These are phyloP conservation scores for Acrobasis repandana DNA, from an alignment of 2,888 invertebrate species.

Conservation along the genomic window DNA sequence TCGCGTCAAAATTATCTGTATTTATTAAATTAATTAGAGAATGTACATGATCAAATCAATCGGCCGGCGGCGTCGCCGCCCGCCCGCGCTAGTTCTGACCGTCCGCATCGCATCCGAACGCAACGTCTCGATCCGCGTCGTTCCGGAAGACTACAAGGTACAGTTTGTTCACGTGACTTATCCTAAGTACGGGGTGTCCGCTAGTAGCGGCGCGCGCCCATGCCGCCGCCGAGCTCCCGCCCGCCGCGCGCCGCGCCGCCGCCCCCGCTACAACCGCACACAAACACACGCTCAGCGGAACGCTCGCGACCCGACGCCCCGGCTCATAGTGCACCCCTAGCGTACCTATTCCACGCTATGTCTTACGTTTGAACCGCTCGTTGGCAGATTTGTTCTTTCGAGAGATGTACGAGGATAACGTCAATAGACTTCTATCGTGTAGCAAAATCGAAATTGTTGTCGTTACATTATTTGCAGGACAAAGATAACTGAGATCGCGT, in stretches of 20 bases:
- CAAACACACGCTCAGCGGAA: conserved; percentile 36
- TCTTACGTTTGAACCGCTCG: too few species aligned
- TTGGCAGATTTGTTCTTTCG: neutral
- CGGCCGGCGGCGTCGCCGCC: conserved; percentile 36
- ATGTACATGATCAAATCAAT: conserved; percentile 53
- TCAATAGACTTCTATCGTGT: neutral
- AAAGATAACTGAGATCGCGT: neutral
- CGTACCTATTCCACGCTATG: conserved; percentile 27
- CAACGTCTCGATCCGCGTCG: conserved; percentile 34
- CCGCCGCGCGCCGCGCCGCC: conserved; percentile 65
- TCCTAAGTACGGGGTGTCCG: conserved; percentile 35
- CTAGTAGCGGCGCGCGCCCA: conserved; percentile 76
- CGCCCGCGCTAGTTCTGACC: conserved; percentile 34
- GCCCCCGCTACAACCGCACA: conserved; percentile 53
- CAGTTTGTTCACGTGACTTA: conserved; percentile 40
- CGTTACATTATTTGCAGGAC: neutral
- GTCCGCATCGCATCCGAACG: conserved; percentile 33
- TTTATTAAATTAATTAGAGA: conserved; percentile 57
- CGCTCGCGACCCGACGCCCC: conserved; percentile 28
- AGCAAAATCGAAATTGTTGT: neutral
- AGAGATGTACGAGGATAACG: neutral
- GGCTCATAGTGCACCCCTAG: conserved; percentile 40
- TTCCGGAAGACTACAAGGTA: conserved; percentile 34
- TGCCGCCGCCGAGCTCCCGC: conserved; percentile 53
- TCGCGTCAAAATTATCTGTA: conserved; percentile 50